These are phyloP conservation scores for Cygnus atratus DNA, from an alignment of 2,113 vertebrate species.

Conservation along the genomic window DNA sequence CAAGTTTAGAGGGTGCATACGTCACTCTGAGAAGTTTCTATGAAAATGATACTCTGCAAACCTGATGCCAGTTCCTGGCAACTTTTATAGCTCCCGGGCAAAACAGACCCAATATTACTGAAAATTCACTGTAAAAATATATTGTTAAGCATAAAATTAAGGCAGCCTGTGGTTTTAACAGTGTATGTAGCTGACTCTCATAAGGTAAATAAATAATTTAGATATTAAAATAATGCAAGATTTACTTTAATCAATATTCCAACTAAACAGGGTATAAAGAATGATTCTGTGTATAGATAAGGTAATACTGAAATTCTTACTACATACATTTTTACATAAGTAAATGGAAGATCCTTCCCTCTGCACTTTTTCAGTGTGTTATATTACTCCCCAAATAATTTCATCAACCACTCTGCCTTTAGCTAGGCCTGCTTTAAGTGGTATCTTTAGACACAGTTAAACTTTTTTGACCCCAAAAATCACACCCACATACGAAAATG, in stretches of 20 bases:
- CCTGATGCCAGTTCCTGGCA: background rate
- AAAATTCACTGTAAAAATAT: background rate
- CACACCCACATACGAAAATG: background rate
- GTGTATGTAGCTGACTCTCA: background rate
- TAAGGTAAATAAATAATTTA: background rate
- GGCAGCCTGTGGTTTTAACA: background rate
- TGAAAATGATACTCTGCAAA: fast-evolving
- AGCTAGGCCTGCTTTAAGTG: background rate
- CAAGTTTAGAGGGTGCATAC: background rate
- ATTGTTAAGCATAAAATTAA: background rate
- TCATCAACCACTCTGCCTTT: background rate
- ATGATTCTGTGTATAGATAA: background rate
- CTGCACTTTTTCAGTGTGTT: background rate
- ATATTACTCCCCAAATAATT: background rate
- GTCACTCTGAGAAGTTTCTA: background rate
- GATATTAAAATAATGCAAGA: background rate
- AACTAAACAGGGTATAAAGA: background rate
- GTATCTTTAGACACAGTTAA: background rate
- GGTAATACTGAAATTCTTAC: background rate
- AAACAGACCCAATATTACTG: background rate
- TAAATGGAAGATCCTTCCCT: background rate
- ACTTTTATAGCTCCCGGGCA: background rate
- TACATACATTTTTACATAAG: background rate
- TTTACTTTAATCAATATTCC: background rate
- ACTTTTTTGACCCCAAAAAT: background rate